These are phyloP conservation scores for Hypercompe scribonia DNA, from an alignment of 2,888 invertebrate species.

Conservation along the genomic window DNA sequence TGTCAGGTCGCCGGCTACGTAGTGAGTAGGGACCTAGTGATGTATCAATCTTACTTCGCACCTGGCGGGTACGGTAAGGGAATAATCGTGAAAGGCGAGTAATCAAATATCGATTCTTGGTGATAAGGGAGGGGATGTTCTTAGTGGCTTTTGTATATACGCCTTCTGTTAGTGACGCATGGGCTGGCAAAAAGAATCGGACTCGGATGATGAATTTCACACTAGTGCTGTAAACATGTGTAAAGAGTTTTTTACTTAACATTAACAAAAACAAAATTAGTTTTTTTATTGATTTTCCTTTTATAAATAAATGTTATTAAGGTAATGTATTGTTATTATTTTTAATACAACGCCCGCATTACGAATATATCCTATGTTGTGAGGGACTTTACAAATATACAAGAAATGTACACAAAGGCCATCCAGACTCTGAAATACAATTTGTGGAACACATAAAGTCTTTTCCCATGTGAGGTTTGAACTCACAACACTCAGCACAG, in stretches of 20 bases:
- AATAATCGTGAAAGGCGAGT: slow-evolving; percentile 36
- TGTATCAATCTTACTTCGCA: slow-evolving; percentile 78
- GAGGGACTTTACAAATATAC: too few relatives aligned
- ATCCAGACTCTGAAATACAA: too few relatives aligned
- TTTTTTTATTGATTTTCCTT: too few relatives aligned
- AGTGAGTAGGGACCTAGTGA: slow-evolving; percentile 13
- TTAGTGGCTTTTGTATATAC: slow-evolving; percentile 4
- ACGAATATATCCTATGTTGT: too few relatives aligned
- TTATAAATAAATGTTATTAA: too few relatives aligned
- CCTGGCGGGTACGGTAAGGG: slow-evolving; percentile 64
- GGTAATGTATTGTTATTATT: too few relatives aligned
- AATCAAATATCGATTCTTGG: slow-evolving; percentile 47
- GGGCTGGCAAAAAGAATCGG: slow-evolving; percentile 1
- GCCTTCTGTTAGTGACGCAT: not conserved
- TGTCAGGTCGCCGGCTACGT: slow-evolving; percentile 67
- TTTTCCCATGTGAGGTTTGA: too few relatives aligned
- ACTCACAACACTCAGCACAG: too few relatives aligned
- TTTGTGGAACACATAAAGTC: too few relatives aligned
- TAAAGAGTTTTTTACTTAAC: not conserved
- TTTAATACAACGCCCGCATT: too few relatives aligned
- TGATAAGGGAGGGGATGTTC: slow-evolving; percentile 20
- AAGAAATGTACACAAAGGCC: too few relatives aligned
- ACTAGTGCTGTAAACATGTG: not conserved
- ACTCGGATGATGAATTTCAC: not conserved
- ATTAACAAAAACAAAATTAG: too few relatives aligned